Evolutionary conservation across 1,140 invertebrate species (phyloP).

Genomic region (Formica exsecta): DNA sequence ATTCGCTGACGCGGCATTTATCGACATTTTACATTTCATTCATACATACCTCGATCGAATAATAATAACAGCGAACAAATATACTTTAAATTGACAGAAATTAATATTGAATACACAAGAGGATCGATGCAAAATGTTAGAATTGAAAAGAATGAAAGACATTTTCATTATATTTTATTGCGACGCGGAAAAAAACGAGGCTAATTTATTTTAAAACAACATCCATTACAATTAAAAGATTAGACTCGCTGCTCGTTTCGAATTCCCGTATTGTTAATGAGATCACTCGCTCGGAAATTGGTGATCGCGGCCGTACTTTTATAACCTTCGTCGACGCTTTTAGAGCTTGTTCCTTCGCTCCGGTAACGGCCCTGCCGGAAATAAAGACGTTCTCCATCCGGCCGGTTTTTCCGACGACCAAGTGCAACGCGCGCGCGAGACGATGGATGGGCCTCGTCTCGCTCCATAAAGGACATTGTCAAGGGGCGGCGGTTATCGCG

Average conservation of each 20-base stretch:
- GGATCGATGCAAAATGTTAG: background rate
- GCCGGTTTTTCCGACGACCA: constrained; percentile 9
- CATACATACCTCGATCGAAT: background rate
- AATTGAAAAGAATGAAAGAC: background rate
- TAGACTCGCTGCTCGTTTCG: background rate
- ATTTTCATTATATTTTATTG: background rate
- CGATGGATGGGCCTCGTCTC: constrained; percentile 41
- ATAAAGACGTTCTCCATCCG: constrained; percentile 47
- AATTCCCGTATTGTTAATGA: background rate
- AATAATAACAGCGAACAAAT: background rate
- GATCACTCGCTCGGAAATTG: constrained; percentile 22
- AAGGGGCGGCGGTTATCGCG: constrained; percentile 12
- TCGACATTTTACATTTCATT: constrained; percentile 7
- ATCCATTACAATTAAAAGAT: constrained; percentile 6
- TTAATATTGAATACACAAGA: background rate
- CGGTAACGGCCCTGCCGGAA: constrained; percentile 27
- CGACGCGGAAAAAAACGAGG: background rate
- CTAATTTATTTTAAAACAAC: background rate
- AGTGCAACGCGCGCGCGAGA: constrained; percentile 23
- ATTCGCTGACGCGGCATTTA: background rate
- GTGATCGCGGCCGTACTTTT: constrained; percentile 13
- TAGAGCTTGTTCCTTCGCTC: constrained; percentile 11
- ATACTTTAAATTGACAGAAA: background rate
- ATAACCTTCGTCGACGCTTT: constrained; percentile 43
- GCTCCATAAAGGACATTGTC: constrained; percentile 42